Conservation (phyloP, 2,888 invertebrate species). For the Apamea anceps region DNA sequence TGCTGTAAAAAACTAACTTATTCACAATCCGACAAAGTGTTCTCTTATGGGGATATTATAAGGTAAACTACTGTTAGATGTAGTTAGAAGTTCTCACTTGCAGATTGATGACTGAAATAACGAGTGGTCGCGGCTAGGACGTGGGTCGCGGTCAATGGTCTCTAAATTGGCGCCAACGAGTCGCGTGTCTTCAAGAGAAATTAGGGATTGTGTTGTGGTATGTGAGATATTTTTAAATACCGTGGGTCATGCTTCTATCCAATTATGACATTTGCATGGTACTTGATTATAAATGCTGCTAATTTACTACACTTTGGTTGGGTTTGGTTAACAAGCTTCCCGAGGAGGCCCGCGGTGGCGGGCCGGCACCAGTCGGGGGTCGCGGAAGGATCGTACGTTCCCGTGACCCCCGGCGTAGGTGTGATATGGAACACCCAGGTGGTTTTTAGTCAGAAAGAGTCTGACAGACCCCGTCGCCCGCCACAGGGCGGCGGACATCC, state of each 20-base stretch:
- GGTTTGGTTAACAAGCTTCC: conserved; percentile 7
- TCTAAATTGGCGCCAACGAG: conserved; percentile 19
- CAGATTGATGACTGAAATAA: conserved; percentile 28
- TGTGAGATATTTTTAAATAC: conserved; percentile 19
- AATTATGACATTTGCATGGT: conserved; percentile 30
- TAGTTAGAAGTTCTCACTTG: not conserved
- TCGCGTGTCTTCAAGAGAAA: conserved; percentile 15
- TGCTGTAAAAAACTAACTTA: not conserved
- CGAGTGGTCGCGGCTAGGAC: conserved; percentile 7
- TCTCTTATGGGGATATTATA: not conserved
- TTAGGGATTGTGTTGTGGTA: conserved; percentile 5
- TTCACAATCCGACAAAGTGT: not conserved
- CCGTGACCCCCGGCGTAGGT: no score
- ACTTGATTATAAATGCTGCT: conserved; percentile 1
- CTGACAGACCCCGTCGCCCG: no score
- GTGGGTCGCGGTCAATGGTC: conserved; percentile 21
- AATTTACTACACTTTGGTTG: conserved; percentile 10
- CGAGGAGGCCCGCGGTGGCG: no score
- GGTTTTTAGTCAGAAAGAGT: no score
- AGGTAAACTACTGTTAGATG: not conserved
- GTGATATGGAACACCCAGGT: no score
- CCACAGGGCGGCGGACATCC: no score
- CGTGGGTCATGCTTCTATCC: not conserved
- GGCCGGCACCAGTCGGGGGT: no score
- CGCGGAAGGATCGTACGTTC: no score